These are phyloP conservation scores for Catharus fuscescens DNA, from an alignment of 2,113 vertebrate species.

Conservation along the genomic window DNA sequence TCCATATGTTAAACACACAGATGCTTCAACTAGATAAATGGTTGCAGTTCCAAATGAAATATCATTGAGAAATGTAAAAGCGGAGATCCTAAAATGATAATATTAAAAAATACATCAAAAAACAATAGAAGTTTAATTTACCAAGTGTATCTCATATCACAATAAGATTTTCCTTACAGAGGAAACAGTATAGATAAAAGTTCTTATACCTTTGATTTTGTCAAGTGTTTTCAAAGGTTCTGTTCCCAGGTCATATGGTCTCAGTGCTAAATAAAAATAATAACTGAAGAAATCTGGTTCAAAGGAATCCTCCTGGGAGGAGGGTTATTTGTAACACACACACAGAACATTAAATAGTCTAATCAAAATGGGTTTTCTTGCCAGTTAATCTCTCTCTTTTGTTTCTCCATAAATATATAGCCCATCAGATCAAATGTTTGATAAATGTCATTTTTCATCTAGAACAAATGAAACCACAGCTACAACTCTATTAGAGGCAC, in stretches of 20 bases:
- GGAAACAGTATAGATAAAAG: neutral
- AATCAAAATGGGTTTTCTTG: constrained; percentile 70
- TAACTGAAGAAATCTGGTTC: constrained; percentile 44
- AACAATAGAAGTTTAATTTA: neutral
- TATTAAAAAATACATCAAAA: neutral
- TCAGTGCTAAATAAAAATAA: constrained; percentile 56
- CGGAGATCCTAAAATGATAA: neutral
- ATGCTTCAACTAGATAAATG: constrained; percentile 7
- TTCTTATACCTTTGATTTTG: neutral
- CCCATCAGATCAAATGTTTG: constrained; percentile 69
- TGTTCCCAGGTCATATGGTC: constrained; percentile 5
- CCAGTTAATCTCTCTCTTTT: constrained; percentile 67
- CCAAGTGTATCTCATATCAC: fast-evolving
- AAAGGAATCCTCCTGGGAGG: constrained; percentile 25
- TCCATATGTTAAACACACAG: constrained; percentile 39
- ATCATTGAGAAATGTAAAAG: neutral
- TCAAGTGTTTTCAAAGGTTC: neutral
- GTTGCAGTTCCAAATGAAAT: constrained; percentile 27
- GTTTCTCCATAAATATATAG: constrained; percentile 67
- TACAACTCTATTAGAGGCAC: constrained; percentile 53
- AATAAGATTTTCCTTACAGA: neutral
- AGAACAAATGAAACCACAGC: constrained; percentile 65
- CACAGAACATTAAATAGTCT: constrained; percentile 44
- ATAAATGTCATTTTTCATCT: constrained; percentile 73
- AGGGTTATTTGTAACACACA: constrained; percentile 52